Evolutionary conservation across 2,113 vertebrate genomes (phyloP).

Genomic region (Stomatorhinus ivindoensis): DNA sequence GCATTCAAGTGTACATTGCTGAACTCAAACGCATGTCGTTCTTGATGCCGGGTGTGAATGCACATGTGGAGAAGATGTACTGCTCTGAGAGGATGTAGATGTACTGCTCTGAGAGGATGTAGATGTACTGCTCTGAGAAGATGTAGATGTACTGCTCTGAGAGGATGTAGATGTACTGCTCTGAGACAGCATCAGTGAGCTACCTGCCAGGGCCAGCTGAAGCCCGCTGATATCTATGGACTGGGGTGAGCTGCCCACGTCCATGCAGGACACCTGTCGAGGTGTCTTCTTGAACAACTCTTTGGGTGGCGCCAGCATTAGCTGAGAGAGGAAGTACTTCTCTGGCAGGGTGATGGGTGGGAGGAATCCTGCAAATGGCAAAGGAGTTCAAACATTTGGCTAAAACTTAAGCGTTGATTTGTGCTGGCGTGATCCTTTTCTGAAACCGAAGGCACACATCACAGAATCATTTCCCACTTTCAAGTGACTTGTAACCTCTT

Average conservation of each 20-base stretch:
- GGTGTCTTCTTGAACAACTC: slow-evolving; percentile 98
- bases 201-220: slow-evolving; percentile 87
- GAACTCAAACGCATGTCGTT: background rate
- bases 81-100: background rate
- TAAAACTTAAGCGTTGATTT: background rate
- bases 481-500: background rate
- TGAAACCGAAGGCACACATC: background rate
- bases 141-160: too few relatives aligned
- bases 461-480: background rate
- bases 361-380: slow-evolving; percentile 72
- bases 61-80: background rate
- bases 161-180: background rate
- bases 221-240: slow-evolving; percentile 92
- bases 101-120: too few relatives aligned
- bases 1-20: background rate
- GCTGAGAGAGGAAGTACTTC: slow-evolving; percentile 95
- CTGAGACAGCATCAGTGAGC: background rate
- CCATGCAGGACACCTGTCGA: slow-evolving; percentile 89
- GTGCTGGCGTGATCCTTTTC: background rate
- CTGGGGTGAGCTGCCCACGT: slow-evolving; percentile 79
- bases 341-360: slow-evolving; percentile 93
- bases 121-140: too few relatives aligned
- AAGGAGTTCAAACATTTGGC: background rate
- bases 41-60: background rate
- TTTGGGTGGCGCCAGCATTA: slow-evolving; percentile 91